A percentile compares a stretch with the other conserved stretches of the same genome.
phyloP scores from a whole-genome alignment of 2,797 vertebrate species.

The Limosa lapponica region DNA sequence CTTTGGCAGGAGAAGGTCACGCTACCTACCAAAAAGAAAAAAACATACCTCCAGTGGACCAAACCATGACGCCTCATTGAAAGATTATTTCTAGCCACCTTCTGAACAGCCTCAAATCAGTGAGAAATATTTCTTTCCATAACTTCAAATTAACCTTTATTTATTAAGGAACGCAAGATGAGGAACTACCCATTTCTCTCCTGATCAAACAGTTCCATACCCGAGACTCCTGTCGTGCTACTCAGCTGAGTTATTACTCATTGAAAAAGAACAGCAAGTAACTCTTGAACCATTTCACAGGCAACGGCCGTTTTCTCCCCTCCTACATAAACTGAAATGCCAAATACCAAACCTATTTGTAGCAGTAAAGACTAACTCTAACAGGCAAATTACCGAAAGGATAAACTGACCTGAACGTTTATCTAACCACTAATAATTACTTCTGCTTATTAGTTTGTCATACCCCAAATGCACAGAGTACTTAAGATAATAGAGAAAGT shows the following conservation, averaged over 20 bases:
- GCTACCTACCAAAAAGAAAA: background rate
- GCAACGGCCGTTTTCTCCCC: constrained; percentile 9
- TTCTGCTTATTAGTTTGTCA: background rate
- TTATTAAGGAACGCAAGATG: background rate
- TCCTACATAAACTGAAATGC: constrained; percentile 51
- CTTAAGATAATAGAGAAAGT: background rate
- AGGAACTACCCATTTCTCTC: background rate
- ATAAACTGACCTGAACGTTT: constrained; percentile 2
- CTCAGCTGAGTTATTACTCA: constrained; percentile 32
- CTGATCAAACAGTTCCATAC: background rate
- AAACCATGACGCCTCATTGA: background rate
- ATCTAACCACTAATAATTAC: background rate
- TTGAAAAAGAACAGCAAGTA: constrained; percentile 41
- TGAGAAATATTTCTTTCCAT: background rate
- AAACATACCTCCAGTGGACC: background rate
- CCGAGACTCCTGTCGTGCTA: background rate
- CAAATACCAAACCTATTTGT: constrained; percentile 64
- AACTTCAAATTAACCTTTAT: background rate
- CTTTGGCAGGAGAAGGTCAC: background rate
- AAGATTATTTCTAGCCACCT: background rate
- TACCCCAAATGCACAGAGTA: background rate
- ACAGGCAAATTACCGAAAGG: background rate
- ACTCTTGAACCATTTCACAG: constrained; percentile 39
- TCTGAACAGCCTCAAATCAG: background rate
- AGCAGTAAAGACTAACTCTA: constrained; percentile 34